phyloP scores from a whole-genome alignment of 2,113 vertebrate species.

The Hippocampus mohnikei region DNA sequence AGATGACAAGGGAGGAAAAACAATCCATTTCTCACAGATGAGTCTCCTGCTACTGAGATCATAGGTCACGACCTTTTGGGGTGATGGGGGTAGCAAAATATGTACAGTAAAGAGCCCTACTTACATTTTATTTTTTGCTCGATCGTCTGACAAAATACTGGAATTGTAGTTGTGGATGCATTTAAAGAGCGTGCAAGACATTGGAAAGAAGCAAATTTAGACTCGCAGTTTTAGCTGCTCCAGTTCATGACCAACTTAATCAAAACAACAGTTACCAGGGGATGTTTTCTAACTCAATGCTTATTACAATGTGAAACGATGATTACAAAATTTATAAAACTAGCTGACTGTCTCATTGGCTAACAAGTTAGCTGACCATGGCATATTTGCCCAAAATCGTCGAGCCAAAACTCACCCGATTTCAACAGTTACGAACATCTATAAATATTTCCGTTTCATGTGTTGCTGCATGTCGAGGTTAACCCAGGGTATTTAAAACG shows the following conservation, averaged over 20 bases:
- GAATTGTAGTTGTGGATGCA: neutral
- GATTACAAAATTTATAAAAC: neutral
- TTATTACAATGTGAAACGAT: neutral
- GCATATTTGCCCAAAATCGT: neutral
- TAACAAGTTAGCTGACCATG: neutral
- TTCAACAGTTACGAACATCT: neutral
- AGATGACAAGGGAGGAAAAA: neutral
- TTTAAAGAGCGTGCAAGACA: neutral
- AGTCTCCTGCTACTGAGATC: neutral
- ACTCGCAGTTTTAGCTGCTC: neutral
- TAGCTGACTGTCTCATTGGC: neutral
- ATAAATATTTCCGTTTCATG: neutral
- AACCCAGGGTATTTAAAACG: neutral
- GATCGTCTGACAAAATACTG: neutral
- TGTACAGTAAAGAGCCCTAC: neutral
- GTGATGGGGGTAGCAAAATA: too few relatives aligned
- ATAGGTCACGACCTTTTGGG: neutral
- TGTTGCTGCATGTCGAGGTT: neutral
- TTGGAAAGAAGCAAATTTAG: neutral
- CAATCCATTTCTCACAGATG: neutral
- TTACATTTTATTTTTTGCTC: neutral
- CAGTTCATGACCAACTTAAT: neutral
- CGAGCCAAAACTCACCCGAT: slow-evolving; percentile 20
- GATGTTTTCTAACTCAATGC: neutral
- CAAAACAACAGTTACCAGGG: neutral